phyloP scores from a whole-genome alignment of 1,140 invertebrate genomes.

The Aphelinus atriplicis region DNA sequence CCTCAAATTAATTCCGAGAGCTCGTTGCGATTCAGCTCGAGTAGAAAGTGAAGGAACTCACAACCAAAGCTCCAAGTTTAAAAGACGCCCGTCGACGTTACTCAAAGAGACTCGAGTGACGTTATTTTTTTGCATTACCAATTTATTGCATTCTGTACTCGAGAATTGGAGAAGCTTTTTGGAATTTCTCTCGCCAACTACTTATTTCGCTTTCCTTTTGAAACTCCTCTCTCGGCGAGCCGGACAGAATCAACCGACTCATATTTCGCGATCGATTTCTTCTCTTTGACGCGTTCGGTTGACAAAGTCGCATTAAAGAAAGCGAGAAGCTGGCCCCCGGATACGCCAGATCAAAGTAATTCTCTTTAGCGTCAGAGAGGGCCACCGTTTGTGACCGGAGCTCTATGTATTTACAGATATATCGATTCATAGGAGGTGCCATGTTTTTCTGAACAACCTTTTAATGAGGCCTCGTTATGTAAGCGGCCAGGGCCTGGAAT shows the following conservation, averaged over 20 bases:
- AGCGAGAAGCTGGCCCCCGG: not conserved
- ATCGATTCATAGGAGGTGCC: too few relatives aligned
- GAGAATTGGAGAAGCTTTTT: not conserved
- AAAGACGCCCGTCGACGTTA: too few relatives aligned
- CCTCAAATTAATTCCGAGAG: too few relatives aligned
- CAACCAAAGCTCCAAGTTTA: too few relatives aligned
- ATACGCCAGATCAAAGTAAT: not conserved
- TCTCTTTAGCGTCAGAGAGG: not conserved
- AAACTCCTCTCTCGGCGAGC: not conserved
- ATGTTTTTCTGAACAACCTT: too few relatives aligned
- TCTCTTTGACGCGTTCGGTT: not conserved
- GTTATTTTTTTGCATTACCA: too few relatives aligned
- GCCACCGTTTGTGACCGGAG: not conserved
- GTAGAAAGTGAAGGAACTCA: too few relatives aligned
- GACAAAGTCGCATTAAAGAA: not conserved
- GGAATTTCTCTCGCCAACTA: conserved; percentile 3
- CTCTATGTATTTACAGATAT: too few relatives aligned
- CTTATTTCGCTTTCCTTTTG: not conserved
- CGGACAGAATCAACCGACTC: not conserved
- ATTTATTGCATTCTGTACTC: not conserved
- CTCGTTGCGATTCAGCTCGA: too few relatives aligned
- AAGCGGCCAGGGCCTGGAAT: too few relatives aligned
- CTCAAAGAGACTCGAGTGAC: too few relatives aligned
- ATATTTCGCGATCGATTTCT: not conserved
- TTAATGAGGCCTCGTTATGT: too few relatives aligned